Evolutionary conservation across 2,113 vertebrate genomes (phyloP).

Genomic region (Tursiops truncatus): DNA sequence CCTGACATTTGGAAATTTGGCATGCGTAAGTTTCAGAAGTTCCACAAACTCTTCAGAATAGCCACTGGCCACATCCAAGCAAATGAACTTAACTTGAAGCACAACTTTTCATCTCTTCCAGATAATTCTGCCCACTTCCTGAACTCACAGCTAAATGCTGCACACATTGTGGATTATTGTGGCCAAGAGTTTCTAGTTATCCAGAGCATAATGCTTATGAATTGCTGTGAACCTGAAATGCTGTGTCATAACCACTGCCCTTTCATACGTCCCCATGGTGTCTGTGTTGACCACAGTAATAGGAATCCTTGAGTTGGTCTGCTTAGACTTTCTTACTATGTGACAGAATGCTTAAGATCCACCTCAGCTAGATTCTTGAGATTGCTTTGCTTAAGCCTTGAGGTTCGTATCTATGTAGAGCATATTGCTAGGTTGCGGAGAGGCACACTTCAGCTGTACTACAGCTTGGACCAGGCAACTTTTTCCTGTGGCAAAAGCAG

Average conservation of each 20-base stretch:
- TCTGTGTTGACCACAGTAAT: not conserved
- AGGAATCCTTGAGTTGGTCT: not conserved
- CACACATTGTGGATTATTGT: not conserved
- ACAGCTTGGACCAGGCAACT: not conserved
- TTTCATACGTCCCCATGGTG: not conserved
- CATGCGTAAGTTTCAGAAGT: constrained; percentile 89
- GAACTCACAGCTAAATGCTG: constrained; percentile 92
- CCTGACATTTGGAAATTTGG: constrained; percentile 92
- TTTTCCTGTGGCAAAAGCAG: not conserved
- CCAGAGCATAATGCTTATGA: not conserved
- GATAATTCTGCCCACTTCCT: constrained; percentile 87
- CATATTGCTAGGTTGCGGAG: not conserved
- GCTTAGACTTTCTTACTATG: not conserved
- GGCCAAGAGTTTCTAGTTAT: not conserved
- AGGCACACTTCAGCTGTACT: not conserved
- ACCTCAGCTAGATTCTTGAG: not conserved
- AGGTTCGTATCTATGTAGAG: not conserved
- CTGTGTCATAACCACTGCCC: not conserved
- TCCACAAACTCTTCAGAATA: constrained; percentile 93
- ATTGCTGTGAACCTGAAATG: not conserved
- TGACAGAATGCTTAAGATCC: not conserved
- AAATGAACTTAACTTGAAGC: constrained; percentile 90
- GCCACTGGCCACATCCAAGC: constrained; percentile 92
- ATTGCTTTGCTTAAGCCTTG: not conserved
- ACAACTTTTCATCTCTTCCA: constrained; percentile 88